A percentile compares a stretch with the other conserved stretches of the same genome.
These are phyloP conservation scores for Origma solitaria DNA, from an alignment of 2,113 vertebrate genomes.

Conservation along the genomic window DNA sequence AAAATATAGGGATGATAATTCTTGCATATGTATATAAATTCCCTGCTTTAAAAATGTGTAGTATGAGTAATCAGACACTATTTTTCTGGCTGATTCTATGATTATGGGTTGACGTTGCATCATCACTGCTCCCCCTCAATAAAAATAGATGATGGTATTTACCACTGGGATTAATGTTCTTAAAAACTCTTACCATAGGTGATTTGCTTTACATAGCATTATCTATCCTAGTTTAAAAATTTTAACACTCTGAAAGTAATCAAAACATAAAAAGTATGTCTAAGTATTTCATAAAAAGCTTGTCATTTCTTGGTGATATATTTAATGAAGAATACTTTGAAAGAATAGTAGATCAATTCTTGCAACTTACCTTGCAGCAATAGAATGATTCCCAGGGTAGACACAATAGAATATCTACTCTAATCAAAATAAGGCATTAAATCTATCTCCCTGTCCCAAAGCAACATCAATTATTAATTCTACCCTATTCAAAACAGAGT, in stretches of 20 bases:
- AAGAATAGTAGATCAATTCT: neutral
- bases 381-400: neutral
- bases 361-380: neutral
- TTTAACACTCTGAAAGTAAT: neutral
- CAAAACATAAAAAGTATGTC: neutral
- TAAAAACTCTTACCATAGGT: neutral
- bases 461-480: neutral
- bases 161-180: neutral
- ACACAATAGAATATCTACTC: neutral
- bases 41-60: neutral
- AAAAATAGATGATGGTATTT: neutral
- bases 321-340: neutral
- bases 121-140: neutral
- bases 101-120: neutral
- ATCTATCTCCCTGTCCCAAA: neutral
- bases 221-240: neutral
- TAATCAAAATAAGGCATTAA: slow-evolving; percentile 24
- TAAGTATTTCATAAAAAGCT: neutral
- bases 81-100: neutral
- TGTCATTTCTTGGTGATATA: neutral
- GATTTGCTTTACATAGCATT: neutral
- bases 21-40: neutral
- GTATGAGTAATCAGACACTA: neutral
- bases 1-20: neutral
- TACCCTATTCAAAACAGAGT: neutral